Evolutionary conservation across 2,113 vertebrate species (phyloP), one percentile per base, ranked within the genome.

Genomic region (Rafetus swinhoei): DNA sequence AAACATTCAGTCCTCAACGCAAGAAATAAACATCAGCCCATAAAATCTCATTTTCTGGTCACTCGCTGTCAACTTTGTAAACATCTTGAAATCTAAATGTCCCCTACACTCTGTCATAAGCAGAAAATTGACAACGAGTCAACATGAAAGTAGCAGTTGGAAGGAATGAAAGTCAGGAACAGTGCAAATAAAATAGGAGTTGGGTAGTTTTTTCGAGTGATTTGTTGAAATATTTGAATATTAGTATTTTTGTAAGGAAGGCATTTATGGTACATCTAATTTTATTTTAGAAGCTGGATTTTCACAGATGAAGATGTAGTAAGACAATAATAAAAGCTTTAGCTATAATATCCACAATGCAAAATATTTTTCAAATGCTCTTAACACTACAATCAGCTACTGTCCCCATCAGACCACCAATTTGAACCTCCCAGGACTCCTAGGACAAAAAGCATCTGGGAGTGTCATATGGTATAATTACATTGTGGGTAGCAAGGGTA

Each of bases 61-160:
- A 55, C 27, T 90, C 86, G 84, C 90, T 76, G 74, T 55, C 80
- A 81, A 57, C 85, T 96, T 35, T 39, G 14, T 72, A 92, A 94
- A 83, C 55, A 90, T 1, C 16, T 79, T 32, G 19, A 45, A 86
- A 65, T 82, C 0, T 0, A 92, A 93, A 92, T 32, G 16, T 59
- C 55, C 85, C 52, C 72, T 85, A 15, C 54, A 52, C 32, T 72
- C 74, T 84, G 57, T 54, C 76, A 45, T 24, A 16, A 39, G 65
- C 3, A 89, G 59, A 18, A 86, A 89, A 90, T 32, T 5, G 65
- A 62, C 4, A 5, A 74, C 92, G 35, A 90, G 79, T 84, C 81
- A 89, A 86, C 79, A 85, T 10, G 86, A 69, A 93, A 88, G 12
- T 52, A 92, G 50, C 15, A 81, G 24, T 35, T 52, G 82, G 50